Evolutionary conservation across 2,113 vertebrate species (phyloP).

Genomic region (Sorex araneus): DNA sequence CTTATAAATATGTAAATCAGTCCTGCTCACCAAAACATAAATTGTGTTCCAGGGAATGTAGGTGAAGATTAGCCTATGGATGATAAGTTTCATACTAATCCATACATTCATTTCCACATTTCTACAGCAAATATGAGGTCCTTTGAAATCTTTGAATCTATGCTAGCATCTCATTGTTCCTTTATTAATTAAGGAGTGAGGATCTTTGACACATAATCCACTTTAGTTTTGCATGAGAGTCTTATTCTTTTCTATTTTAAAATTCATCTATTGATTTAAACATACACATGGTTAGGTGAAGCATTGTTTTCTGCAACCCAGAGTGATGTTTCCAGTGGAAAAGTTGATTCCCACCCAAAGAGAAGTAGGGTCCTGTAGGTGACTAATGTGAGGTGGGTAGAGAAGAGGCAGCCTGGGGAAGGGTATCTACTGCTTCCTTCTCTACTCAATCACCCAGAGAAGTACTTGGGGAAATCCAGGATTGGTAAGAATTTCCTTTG

Average conservation of each 20-base stretch:
- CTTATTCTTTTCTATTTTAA: background rate
- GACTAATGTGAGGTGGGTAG: too few relatives aligned
- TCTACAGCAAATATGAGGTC: background rate
- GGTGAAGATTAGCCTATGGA: background rate
- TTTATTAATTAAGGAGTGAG: slow-evolving; percentile 15
- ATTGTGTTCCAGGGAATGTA: background rate
- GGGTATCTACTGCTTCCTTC: too few relatives aligned
- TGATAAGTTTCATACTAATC: background rate
- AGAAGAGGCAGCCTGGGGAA: too few relatives aligned
- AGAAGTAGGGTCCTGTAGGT: too few relatives aligned
- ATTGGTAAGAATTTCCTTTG: too few relatives aligned
- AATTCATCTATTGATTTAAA: background rate
- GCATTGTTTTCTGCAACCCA: background rate
- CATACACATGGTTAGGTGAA: background rate
- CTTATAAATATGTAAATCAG: background rate
- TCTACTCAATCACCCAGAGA: background rate
- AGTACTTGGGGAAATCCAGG: background rate
- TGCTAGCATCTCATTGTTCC: background rate
- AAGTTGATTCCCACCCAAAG: too few relatives aligned
- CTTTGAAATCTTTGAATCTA: background rate
- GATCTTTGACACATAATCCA: background rate
- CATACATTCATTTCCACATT: slow-evolving; percentile 17
- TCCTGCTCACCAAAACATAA: background rate
- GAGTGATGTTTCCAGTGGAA: too few relatives aligned
- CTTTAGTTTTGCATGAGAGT: slow-evolving; percentile 34